Conservation (phyloP, 2,888 invertebrate genomes). For the Schizaphis graminum region DNA sequence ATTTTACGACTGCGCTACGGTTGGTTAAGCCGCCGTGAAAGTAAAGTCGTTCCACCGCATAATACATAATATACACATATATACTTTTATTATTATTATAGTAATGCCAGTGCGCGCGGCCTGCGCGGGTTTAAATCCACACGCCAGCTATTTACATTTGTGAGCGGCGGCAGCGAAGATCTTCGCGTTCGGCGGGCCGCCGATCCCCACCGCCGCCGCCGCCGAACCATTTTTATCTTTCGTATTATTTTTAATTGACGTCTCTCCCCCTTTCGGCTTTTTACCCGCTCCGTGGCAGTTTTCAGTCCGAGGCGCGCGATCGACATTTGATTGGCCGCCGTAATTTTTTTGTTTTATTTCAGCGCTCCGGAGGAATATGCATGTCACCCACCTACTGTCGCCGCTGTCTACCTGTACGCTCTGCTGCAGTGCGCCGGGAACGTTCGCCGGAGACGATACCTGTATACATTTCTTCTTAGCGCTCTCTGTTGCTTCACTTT, state of each 20-base stretch:
- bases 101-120: not conserved
- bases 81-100: not conserved
- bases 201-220: not conserved
- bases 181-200: not conserved
- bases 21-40: slow-evolving; percentile 62
- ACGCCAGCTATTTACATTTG: slow-evolving; percentile 50
- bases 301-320: slow-evolving; percentile 1
- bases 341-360: slow-evolving; percentile 56
- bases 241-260: slow-evolving; percentile 36
- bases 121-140: not conserved
- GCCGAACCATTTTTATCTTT: not conserved
- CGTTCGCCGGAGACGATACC: slow-evolving; percentile 40
- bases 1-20: slow-evolving; percentile 43
- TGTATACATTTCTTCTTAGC: slow-evolving; percentile 51
- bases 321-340: slow-evolving; percentile 45
- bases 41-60: slow-evolving; percentile 43
- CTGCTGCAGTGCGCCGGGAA: slow-evolving; percentile 49
- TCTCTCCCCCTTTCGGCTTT: not conserved
- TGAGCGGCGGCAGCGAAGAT: not conserved
- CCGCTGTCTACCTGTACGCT: not conserved
- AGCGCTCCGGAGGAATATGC: slow-evolving; percentile 61
- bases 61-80: not conserved
- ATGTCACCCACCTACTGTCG: slow-evolving; percentile 36
- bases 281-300: not conserved
- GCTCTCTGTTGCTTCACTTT: slow-evolving; percentile 34